Base-by-base conservation (phyloP, 2,797 vertebrate species). In the Amblyopsis hoosieri region DNA sequence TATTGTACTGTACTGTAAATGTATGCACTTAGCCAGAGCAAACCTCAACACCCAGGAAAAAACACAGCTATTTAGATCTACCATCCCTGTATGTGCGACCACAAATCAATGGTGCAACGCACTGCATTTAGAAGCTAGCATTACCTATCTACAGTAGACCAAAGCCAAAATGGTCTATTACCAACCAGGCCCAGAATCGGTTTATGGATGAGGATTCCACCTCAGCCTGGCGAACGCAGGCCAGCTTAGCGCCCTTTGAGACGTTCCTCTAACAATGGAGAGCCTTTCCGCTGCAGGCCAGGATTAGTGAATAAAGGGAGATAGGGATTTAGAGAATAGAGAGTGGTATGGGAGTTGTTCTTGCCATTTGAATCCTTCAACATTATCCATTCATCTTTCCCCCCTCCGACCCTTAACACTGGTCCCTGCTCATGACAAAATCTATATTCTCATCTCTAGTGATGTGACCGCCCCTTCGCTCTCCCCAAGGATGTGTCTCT, bases 281-380 rank as follows among this genome's bases (percentile, higher is more conserved):
- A 57, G 79, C 70, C 42, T 15, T 0, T 60, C 45, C 1, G 82
- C 89, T 82, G 67, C 71, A 42, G 83, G 85, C 75, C 72, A 85
- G 82, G 87, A 90, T 88, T 88, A 89, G 56, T 23, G 55, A 79
- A 87, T 80, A 90, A 90, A 88, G 85, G 80, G 81, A 87, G 81
- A 71, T 57, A 77, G 72, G 74, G 83, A 83, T 81, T 83, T 55
- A 57, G 66, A 74, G 68, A 42, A 42, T 42, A 19, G 50, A 19
- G 7, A 54, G 79, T 77, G 71, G 81, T 69, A 68, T 64, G 52
- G 55, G 75, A 71, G 74, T 77, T 81, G 65, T 82, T 88, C 77
- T 66, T 31, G 3, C 71, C 81, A 80, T 74, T 63, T 71, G 56
- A 72, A 74, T 60, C 57, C 42, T 55, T 66, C 48, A 23, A 55